phyloP scores from a whole-genome alignment of 2,797 vertebrate species.

The Carapus acus region DNA sequence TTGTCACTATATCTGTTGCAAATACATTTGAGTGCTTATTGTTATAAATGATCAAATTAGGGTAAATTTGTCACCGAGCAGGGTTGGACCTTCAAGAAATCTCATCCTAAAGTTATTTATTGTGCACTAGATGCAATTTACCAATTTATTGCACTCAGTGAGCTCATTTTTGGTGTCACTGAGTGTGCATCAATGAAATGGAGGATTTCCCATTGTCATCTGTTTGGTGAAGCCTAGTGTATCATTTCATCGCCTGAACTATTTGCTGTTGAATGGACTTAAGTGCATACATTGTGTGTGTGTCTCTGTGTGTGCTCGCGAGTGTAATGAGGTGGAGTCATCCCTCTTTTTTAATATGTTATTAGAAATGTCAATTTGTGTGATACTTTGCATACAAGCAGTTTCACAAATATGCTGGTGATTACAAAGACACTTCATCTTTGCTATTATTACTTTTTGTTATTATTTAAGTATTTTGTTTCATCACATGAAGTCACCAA shows the following conservation, averaged over 20 bases:
- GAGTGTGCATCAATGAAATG: no score
- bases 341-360: background rate
- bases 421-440: no score
- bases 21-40: no score
- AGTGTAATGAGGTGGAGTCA: background rate
- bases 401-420: no score
- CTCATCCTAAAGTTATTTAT: background rate
- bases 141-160: background rate
- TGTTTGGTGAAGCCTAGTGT: background rate
- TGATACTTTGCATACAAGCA: background rate
- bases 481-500: no score
- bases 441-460: no score
- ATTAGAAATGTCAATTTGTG: background rate
- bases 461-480: no score
- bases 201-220: background rate
- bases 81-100: no score
- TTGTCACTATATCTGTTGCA: no score
- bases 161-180: background rate
- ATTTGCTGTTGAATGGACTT: background rate
- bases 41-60: no score
- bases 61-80: background rate
- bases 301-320: no score
- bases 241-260: background rate
- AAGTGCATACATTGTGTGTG: background rate
- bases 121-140: background rate